phyloP scores from a whole-genome alignment of 2,113 vertebrate genomes.

The Dicerorhinus sumatrensis region DNA sequence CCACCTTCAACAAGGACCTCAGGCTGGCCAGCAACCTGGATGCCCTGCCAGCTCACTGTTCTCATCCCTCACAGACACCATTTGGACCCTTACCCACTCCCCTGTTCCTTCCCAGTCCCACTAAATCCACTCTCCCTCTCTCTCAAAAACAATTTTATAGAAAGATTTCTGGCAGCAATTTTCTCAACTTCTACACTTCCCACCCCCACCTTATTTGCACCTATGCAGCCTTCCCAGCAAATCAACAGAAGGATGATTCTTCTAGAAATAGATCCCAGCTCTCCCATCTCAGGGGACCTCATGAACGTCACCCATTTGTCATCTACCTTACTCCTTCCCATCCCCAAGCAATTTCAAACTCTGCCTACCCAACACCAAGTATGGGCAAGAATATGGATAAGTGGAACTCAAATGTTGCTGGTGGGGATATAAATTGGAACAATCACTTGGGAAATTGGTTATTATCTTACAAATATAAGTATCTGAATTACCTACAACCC shows the following conservation, averaged over 20 bases:
- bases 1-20: neutral
- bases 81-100: neutral
- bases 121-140: neutral
- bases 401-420: neutral
- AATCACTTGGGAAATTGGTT: accelerated
- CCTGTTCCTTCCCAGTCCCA: neutral
- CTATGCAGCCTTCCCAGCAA: neutral
- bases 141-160: neutral
- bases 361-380: no score
- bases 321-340: neutral
- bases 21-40: neutral
- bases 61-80: neutral
- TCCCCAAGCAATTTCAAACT: neutral
- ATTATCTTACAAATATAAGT: neutral
- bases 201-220: neutral
- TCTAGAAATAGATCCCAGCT: neutral
- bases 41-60: neutral
- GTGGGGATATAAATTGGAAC: neutral
- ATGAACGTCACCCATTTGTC: no score
- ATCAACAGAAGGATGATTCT: neutral
- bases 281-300: neutral
- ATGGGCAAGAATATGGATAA: neutral
- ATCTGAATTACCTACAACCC: neutral
- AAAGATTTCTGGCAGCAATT: neutral
- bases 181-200: neutral